Base-by-base conservation (phyloP, 2,113 vertebrate genomes). In the Chitala chitala region DNA sequence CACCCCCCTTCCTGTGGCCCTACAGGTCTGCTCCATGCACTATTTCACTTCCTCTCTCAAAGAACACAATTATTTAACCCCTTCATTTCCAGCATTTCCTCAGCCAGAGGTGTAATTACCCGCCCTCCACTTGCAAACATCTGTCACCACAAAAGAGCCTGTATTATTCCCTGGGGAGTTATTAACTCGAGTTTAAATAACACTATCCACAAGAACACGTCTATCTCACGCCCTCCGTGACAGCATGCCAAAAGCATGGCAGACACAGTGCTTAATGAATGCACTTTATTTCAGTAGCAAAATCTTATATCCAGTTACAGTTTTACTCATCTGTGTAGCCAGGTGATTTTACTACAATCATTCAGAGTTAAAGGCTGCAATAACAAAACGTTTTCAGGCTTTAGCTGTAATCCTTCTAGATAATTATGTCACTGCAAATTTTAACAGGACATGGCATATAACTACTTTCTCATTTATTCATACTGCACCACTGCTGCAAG, bases 71-170 rank as follows among this genome's bases (percentile, higher is more conserved):
- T 15, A 20, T 33, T 59, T 66, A 42, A 66, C 40, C 36, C 1
- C 20, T 46, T 66, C 58, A 31, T 31, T 31, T 61, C 58, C 31
- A 22, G 10, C 40, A 8, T 9, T 1, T 40, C 20, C n/a, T 66
- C 38, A 44, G 64, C 7, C n/a, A 17, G 53, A 36, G 61, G 26
- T 61, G 31, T 42, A 38, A 65, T 44, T 65, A 44, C 20, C 61
- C 63, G 9, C 63, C 63, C 29, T 20, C 59, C 29, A 1, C 29
- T 59, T 1, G 17, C 36, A 3, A 7, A 13, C 36, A 42, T 66
- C 63, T n/a, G 26, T 40, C 63, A 66, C 63, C n/a, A n/a, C n/a
- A n/a, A 66, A 68, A 68, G 42, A 46, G 24, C 12, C 64, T 46
- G 42, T 46, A 48, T 46, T 31, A 29, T 24, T 68, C 24, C 40